Base-by-base conservation (phyloP, 2,797 vertebrate species). In the Acropternis orthonyx region DNA sequence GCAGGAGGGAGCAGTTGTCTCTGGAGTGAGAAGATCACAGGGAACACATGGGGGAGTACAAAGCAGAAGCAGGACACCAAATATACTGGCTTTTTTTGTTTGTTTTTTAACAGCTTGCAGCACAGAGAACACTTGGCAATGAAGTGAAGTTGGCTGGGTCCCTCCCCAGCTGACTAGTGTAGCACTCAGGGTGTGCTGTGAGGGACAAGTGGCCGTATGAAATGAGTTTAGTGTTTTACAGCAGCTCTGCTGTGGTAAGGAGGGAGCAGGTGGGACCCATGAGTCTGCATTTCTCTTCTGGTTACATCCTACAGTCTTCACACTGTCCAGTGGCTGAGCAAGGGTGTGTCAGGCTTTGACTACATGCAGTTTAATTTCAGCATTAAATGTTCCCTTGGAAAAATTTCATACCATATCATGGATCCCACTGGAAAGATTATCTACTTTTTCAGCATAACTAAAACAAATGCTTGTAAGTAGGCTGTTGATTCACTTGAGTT, bases 191-290 rank as follows among this genome's bases (percentile, higher is more conserved):
- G 8, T 9, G 58, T n/a, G 34, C 76, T 49, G 41, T 2, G 4
- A 12, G 66, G 14, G 28, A 36, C 1, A 0, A 16, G 30, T 0
- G 32, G 16, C 39, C 52, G 12, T 7, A 14, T 0, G 1, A 49
- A 39, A 9, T 1, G 2, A 49, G 15, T 37, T 36, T 0, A 18
- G 59, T 1, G 5, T 73, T 65, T 43, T 59, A 11, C 19, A 34
- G 34, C 19, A 34, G 34, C 55, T 72, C 21, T 0, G 7, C 36
- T 15, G 56, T 15, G 43, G 18, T 23, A 28, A 83, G 36, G 48
- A 93, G 30, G 37, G 20, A n/a, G 16, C 27, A 54, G 43, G 43
- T 0, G 4, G 48, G 37, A 66, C 16, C 48, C 22, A 0, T 19
- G 56, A 62, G 15, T 62, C 56, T n/a, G 43, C 37, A 7, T 13